These are phyloP conservation scores for Rhamnusium bicolor DNA, from an alignment of 2,888 invertebrate species.

Conservation along the genomic window DNA sequence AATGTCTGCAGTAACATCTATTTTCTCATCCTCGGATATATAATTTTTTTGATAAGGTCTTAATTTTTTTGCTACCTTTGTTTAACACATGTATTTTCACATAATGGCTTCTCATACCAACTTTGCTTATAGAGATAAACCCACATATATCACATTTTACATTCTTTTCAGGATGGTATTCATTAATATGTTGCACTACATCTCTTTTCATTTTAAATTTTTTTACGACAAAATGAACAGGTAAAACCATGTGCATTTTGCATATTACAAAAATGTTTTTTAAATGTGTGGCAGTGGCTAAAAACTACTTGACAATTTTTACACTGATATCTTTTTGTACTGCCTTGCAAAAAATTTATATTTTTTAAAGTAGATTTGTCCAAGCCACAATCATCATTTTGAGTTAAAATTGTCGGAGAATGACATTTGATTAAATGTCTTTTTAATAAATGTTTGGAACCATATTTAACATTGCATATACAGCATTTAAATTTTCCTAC, in stretches of 20 bases:
- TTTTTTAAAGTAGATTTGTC: background rate
- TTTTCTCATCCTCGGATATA: background rate
- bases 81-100: background rate
- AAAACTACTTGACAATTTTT: background rate
- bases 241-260: background rate
- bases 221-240: background rate
- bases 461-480: background rate
- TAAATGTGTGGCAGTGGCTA: background rate
- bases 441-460: background rate
- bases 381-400: background rate
- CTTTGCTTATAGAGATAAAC: background rate
- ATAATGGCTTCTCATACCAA: background rate
- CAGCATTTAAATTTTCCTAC: background rate
- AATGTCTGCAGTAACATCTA: background rate
- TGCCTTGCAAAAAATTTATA: background rate
- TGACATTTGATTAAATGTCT: background rate
- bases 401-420: background rate
- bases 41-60: background rate
- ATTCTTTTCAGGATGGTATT: background rate
- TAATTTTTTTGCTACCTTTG: background rate
- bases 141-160: background rate
- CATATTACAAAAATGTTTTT: background rate
- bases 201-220: background rate
- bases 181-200: background rate
- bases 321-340: background rate